phyloP scores from a whole-genome alignment of 2,888 invertebrate genomes.

The Nematopogon swammerdamellus region DNA sequence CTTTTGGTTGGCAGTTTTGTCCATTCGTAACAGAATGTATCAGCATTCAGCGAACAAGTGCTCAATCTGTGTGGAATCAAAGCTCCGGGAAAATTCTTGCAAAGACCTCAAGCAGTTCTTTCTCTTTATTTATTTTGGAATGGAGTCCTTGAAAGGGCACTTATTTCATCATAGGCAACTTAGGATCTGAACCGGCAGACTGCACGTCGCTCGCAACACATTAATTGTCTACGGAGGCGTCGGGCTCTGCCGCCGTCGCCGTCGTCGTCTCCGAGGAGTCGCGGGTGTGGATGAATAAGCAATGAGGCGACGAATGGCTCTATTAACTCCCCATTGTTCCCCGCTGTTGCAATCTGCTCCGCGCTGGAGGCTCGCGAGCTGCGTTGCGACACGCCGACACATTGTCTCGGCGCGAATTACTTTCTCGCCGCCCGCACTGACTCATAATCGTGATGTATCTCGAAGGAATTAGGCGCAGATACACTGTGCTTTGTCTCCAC shows the following conservation, averaged over 20 bases:
- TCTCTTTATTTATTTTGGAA: no score
- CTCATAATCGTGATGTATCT: neutral
- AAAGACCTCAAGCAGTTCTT: no score
- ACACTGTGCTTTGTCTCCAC: no score
- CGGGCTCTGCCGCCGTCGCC: constrained; percentile 15
- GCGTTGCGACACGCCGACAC: neutral
- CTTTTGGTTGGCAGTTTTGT: no score
- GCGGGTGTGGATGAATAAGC: constrained; percentile 53
- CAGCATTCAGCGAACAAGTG: no score
- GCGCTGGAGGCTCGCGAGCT: neutral
- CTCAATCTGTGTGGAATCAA: no score
- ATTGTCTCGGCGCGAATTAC: neutral
- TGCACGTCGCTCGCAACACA: neutral
- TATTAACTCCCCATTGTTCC: constrained; percentile 52
- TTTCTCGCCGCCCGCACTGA: neutral
- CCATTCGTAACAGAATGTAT: no score
- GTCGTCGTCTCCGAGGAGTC: neutral
- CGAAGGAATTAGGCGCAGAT: neutral
- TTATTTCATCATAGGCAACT: no score
- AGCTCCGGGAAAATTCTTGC: no score
- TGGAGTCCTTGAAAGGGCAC: no score
- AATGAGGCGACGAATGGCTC: constrained; percentile 53
- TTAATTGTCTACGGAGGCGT: constrained; percentile 34
- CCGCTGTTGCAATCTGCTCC: neutral
- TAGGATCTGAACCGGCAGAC: no score